Base-by-base conservation (phyloP, 2,797 vertebrate genomes). In the Neosilurus hyrtlii region DNA sequence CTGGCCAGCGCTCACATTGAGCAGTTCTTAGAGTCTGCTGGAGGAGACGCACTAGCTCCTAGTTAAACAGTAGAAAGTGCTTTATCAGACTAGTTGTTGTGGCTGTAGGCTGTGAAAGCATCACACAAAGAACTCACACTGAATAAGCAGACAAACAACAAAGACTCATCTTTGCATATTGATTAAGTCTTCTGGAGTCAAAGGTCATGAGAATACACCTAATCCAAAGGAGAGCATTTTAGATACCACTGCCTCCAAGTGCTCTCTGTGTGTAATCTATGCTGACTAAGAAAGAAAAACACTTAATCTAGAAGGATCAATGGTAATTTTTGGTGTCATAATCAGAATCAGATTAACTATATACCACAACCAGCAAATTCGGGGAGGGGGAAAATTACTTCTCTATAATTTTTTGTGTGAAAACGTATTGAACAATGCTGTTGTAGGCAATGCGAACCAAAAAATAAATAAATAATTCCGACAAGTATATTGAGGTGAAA, bases 1-100 rank as follows among this genome's bases (percentile, higher is more conserved):
- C 2, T 61, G 89, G 84, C 10, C 94, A 94, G 85, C 95, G 93
- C 54, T 98, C 95, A 0, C 95, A 95, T 82, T 99, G 98, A 11
- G 96, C 96, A 2, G 96, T 97, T 61, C 96, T 93, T 12, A 99
- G 94, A 0, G 97, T 99, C 92, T 99, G 98, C 91, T 99, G 98
- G 81, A 99, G 94, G 68, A 99, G 95, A 66, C 97, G 92, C 80
- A 99, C 97, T 0, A 99, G 94, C 86, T 99, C 98, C 98, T 99
- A 87, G 12, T 16, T 9, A 22, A 88, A 22, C 0, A 78, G 9
- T 78, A 24, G 59, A 12, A 10, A 82, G 26, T n/a, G 5, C 0
- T 51, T 3, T 3, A 57, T 86, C 57, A 72, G 52, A 18, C 9
- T 68, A 63, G 24, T 51, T 26, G 12, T 8, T 20, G 15, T 63